phyloP scores from a whole-genome alignment of 2,113 vertebrate species.

The Pteropus alecto region DNA sequence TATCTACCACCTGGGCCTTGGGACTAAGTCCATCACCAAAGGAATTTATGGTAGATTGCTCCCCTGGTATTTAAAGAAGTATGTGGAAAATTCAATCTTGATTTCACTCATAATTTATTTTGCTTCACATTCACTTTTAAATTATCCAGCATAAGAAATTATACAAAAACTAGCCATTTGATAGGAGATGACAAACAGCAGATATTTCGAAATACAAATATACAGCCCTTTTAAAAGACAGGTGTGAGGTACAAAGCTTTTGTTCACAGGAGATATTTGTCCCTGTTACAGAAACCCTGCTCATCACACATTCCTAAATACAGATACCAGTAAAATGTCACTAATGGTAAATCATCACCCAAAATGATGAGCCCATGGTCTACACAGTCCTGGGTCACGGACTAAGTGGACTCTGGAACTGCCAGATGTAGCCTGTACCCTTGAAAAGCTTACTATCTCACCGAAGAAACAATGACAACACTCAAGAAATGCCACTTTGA shows the following conservation, averaged over 20 bases:
- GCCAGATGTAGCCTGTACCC: background rate
- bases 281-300: background rate
- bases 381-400: background rate
- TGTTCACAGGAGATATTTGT: background rate
- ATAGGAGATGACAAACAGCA: background rate
- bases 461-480: background rate
- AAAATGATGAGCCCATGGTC: background rate
- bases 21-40: background rate
- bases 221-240: background rate
- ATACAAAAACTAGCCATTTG: background rate
- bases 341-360: background rate
- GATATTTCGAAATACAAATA: background rate
- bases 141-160: background rate
- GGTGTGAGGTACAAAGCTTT: background rate
- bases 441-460: background rate
- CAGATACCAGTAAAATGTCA: background rate
- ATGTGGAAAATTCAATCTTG: background rate
- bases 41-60: background rate
- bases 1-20: background rate
- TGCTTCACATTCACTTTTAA: constrained; percentile 22
- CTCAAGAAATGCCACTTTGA: background rate
- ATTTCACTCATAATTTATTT: background rate
- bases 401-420: background rate
- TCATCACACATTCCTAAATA: background rate
- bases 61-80: background rate